Base-by-base conservation (phyloP, 2,888 invertebrate genomes). In the Lamproptera curius region DNA sequence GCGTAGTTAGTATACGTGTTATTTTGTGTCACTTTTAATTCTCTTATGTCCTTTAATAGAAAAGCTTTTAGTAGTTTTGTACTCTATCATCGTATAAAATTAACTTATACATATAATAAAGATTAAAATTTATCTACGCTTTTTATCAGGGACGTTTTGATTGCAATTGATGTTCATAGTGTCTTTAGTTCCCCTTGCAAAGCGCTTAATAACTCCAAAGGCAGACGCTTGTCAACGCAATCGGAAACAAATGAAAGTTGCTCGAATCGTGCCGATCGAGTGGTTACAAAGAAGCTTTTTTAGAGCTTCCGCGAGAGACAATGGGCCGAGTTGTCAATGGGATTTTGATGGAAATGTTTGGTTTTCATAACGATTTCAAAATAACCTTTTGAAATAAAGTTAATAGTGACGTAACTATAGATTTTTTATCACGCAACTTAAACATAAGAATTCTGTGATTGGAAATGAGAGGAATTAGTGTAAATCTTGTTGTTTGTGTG, bases 171-270 rank as follows among this genome's bases (percentile, higher is more conserved):
- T 26, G 37, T 38, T 39, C 11, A 11, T 2, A 17, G 14, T 38
- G 41, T 42, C 26, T 52, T 50, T 36, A 39, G 46, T 6, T 5
- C n/a, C n/a, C n/a, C n/a, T n/a, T n/a, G n/a, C n/a, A 31, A 41
- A 63, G 65, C 61, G 48, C 67, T 63, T 70, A 72, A 70, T 71
- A 69, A 70, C 58, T 35, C 62, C 62, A 63, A 67, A 65, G 61
- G 56, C 62, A 64, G 64, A 61, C 64, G 57, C 63, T 57, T 64
- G 69, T 62, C 61, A 53, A 67, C 58, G 55, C 70, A 69, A 73
- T 72, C 61, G 68, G 62, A 64, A 65, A 66, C 71, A 68, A 71
- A 73, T 69, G 64, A 65, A 71, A 70, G 53, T 33, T 33, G 38
- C 39, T 33, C 38, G 33, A 45, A 45, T 38, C 33, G 36, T 37